Evolutionary conservation across 2,797 vertebrate genomes (phyloP).

Genomic region (Eremophila alpestris): DNA sequence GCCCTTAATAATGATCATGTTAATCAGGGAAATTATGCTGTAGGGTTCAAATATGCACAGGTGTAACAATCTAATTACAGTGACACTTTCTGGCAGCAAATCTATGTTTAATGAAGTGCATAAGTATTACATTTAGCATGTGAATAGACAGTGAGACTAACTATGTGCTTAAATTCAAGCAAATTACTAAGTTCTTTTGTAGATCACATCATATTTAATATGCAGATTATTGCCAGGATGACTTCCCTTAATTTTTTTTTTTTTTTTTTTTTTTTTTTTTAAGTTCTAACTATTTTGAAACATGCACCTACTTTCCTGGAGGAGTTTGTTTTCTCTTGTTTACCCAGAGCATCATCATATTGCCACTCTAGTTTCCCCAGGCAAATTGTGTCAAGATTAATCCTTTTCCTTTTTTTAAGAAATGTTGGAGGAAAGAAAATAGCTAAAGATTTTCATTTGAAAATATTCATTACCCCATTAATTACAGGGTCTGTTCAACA

Average conservation of each 20-base stretch:
- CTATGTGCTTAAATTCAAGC: not conserved
- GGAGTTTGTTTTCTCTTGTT: not conserved
- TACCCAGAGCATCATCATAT: not conserved
- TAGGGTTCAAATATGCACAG: not conserved
- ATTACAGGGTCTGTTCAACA: not conserved
- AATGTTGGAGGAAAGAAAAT: not conserved
- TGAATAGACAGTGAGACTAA: slow-evolving; percentile 5
- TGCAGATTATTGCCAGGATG: not conserved
- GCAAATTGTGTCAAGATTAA: not conserved
- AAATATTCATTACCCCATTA: not conserved
- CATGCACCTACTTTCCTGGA: not conserved
- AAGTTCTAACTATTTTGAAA: not conserved
- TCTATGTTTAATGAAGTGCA: not conserved
- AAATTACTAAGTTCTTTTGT: not conserved
- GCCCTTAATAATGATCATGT: not conserved
- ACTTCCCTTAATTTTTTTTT: not conserved
- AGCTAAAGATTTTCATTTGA: not conserved
- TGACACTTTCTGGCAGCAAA: not conserved
- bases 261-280: not conserved
- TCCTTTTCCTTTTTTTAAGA: not conserved
- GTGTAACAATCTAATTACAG: not conserved
- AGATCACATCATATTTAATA: not conserved
- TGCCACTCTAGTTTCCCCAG: not conserved
- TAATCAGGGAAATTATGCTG: not conserved
- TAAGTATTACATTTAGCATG: not conserved